Evolutionary conservation across 2,888 invertebrate genomes (phyloP).

Genomic region (Clivina fossor): DNA sequence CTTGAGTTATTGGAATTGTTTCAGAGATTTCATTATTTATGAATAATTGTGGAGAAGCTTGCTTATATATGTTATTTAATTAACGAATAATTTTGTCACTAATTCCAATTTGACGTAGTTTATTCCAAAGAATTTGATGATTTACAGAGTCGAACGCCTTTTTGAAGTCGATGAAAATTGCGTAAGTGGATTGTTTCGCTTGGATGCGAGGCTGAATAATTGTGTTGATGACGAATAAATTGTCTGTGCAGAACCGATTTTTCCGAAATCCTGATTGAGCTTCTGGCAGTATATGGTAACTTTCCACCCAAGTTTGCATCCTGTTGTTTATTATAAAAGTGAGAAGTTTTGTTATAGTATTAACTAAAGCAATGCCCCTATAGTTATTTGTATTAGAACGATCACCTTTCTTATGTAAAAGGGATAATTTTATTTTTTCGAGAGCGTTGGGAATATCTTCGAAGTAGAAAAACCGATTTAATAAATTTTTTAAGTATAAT

Average conservation of each 20-base stretch:
- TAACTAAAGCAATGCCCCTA: constrained; percentile 8
- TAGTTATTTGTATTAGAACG: constrained; percentile 5
- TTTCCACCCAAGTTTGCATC: constrained; percentile 11
- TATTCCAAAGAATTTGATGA: constrained; percentile 3
- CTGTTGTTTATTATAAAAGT: constrained; percentile 7
- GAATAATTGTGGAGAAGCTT: too few species aligned
- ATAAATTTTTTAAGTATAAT: too few species aligned
- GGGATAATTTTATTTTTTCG: not conserved
- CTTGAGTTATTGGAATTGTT: not conserved
- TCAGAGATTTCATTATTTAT: too few species aligned
- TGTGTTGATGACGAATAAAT: not conserved
- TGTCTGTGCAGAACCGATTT: constrained; percentile 3
- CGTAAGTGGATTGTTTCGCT: constrained; percentile 5
- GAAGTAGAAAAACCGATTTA: too few species aligned
- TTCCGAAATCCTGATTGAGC: constrained; percentile 17
- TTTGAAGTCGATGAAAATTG: constrained; percentile 10
- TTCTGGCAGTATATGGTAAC: not conserved
- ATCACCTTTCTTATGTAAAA: constrained; percentile 16
- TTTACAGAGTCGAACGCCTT: constrained; percentile 15
- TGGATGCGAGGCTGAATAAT: not conserved
- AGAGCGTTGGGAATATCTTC: too few species aligned
- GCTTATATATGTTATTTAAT: constrained; percentile 4
- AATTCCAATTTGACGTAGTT: not conserved
- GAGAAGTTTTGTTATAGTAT: constrained; percentile 4
- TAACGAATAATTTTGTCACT: not conserved